phyloP scores from a whole-genome alignment of 2,797 vertebrate species.

The Phalloptychus januarius region DNA sequence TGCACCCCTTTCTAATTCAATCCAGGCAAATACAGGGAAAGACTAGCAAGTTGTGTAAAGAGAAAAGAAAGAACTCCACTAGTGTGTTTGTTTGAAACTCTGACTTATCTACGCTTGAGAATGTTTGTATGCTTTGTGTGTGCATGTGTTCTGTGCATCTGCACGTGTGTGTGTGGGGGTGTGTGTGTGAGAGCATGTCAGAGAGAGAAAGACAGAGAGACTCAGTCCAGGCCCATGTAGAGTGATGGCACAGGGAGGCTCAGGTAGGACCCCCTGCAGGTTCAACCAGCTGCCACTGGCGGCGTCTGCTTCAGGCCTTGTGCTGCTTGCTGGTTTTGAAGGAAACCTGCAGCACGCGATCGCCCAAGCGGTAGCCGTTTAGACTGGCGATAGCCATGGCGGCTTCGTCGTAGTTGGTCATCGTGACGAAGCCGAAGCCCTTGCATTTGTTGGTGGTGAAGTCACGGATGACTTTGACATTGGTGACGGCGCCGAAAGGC shows the following conservation, averaged over 20 bases:
- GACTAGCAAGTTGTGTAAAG: slow-evolving; percentile 85
- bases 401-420: slow-evolving; percentile 99
- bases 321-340: slow-evolving; percentile 99
- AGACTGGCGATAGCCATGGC: slow-evolving; percentile 98
- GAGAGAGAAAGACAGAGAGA: slow-evolving; percentile 69
- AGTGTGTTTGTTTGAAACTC: slow-evolving; percentile 80
- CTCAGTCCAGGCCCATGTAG: slow-evolving; percentile 86
- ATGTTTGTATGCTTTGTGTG: slow-evolving; percentile 60
- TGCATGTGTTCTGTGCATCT: slow-evolving; percentile 52
- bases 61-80: slow-evolving; percentile 83
- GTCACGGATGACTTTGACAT: slow-evolving; percentile 97
- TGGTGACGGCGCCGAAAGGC: slow-evolving; percentile 95
- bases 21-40: slow-evolving; percentile 86
- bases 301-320: slow-evolving; percentile 88
- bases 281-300: slow-evolving; percentile 70
- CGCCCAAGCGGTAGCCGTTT: slow-evolving; percentile 94
- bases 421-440: slow-evolving; percentile 98
- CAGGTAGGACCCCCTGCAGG: slow-evolving; percentile 69
- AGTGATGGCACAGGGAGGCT: slow-evolving; percentile 81
- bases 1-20: slow-evolving; percentile 82
- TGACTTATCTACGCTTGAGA: slow-evolving; percentile 75
- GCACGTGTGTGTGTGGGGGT: slow-evolving; percentile 66
- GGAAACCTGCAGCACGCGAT: slow-evolving; percentile 97
- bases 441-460: slow-evolving; percentile 99
- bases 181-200: slow-evolving; percentile 74